Base-by-base conservation (phyloP, 1,140 invertebrate species). In the Babylonia areolata region DNA sequence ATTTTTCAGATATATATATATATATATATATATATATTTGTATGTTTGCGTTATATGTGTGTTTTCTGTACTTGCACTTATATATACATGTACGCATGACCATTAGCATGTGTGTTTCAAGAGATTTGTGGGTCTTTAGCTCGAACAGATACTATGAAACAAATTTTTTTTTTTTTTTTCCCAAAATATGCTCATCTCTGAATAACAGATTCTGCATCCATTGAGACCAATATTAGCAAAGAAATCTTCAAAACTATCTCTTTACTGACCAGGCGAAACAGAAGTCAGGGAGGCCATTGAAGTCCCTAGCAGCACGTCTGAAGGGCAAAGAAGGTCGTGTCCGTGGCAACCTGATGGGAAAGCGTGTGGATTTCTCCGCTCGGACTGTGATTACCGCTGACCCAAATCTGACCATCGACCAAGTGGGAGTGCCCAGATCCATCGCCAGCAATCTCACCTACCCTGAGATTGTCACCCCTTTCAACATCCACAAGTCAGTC, bases 371-470 rank as follows among this genome's bases (percentile, higher is more conserved):
- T 92, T 99, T 99, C 92, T 99, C 99, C 0, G 99, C 99, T 11
- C 96, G 99, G 94, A 99, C 99, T 92, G 99, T 99, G 88, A 99
- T 99, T 92, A 99, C 99, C 15, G 99, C 99, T 0, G 99, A 99
- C 96, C 99, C 99, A 0, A 99, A 99, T 95, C 95, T 99, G 58
- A 96, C 98, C 87, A 99, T 99, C 92, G 98, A 99, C 95, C 99
- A 95, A 84, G 99, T 99, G 73, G 99, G 99, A 78, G 98, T 99
- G 1, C 99, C 99, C 0, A 95, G 98, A 85, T 98, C 98, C 54
- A 99, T 99, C 92, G 99, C 99, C 17, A 98, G 99, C 93, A 99
- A 99, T 95, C 95, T 99, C 91, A 99, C 99, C 33, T 99, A 99
- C 93, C 99, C 99, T 3, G 99, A 99, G 95, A 97, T 99, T 85